Evolutionary conservation across 2,113 vertebrate genomes (phyloP), one percentile per base, ranked within the genome.

Genomic region (Chascanopsetta lugubris): DNA sequence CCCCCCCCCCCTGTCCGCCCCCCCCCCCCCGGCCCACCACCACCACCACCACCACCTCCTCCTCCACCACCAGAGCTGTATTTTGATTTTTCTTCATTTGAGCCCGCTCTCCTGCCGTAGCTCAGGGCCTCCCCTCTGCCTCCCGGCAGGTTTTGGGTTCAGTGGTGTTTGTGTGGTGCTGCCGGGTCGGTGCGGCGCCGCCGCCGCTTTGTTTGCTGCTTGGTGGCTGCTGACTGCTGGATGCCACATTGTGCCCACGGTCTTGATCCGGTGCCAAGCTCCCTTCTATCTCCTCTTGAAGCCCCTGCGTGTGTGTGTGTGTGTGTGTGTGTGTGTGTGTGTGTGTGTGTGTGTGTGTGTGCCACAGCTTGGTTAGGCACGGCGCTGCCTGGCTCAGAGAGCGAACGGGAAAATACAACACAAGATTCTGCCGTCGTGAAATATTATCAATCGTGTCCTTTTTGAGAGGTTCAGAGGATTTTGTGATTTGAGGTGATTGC

Each of bases 191-290:
- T 49, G 45, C 69, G 75, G 70, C 84, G 17, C 17, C 42, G 38
- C 27, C 46, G 46, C 48, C 42, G 74, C 82, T 85, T 85, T 84
- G 85, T 86, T 82, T 58, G 84, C 45, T 40, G 71, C 4, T 38
- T 13, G 8, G 43, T n/a, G 43, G 18, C 43, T 20, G 69, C 75
- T 71, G 79, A 73, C 67, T 71, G 68, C 71, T 82, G 80, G 75
- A 86, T 85, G 87, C 58, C 75, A 84, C 83, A 75, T 75, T 85
- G 85, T 86, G 84, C 75, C 67, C 69, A 61, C 24, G 65, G 76
- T 87, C 57, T 89, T 89, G 88, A 88, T 89, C 79, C 15, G 29
- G 75, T 88, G 88, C 88, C 88, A 88, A 87, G 71, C 84, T 80
- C 67, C 80, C 83, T 62, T 85, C 72, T 74, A 49, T 70, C 72